Conservation (phyloP, 2,888 invertebrate genomes). For the Apotomis capreana region DNA sequence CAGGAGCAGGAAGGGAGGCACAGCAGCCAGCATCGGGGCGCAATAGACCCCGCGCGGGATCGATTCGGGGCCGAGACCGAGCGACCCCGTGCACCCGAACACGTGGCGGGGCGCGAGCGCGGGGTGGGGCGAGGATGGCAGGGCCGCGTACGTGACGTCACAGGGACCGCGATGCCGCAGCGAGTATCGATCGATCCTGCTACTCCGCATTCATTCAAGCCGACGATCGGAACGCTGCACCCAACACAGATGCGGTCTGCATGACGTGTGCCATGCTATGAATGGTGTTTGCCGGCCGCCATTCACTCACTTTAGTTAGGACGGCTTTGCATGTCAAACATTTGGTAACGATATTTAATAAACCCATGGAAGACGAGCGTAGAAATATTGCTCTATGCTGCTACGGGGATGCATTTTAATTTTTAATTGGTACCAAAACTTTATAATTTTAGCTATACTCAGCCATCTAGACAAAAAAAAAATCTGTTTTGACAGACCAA, state of each 20-base stretch:
- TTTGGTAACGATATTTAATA: neutral
- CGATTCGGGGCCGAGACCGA: constrained; percentile 53
- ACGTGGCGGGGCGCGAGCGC: constrained; percentile 47
- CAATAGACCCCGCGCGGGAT: constrained; percentile 49
- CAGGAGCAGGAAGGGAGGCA: constrained; percentile 40
- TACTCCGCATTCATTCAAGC: constrained; percentile 57
- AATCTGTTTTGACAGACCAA: too few relatives aligned
- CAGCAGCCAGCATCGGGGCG: constrained; percentile 44
- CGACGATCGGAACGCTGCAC: constrained; percentile 50
- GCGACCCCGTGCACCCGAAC: constrained; percentile 50
- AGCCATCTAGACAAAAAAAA: too few relatives aligned
- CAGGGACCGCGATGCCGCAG: constrained; percentile 57
- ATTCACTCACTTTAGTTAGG: constrained; percentile 46
- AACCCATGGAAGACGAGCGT: too few relatives aligned
- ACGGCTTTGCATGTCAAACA: constrained; percentile 42
- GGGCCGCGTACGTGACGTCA: constrained; percentile 60
- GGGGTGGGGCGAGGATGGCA: constrained; percentile 44
- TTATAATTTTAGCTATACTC: too few relatives aligned
- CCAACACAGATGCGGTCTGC: constrained; percentile 38
- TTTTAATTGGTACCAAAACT: too few relatives aligned
- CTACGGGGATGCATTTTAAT: too few relatives aligned
- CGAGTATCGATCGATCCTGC: constrained; percentile 57
- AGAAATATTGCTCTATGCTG: too few relatives aligned
- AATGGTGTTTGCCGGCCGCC: constrained; percentile 44
- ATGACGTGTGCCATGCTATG: constrained; percentile 39